These are phyloP conservation scores for Pseudomyrmex flavicornis DNA, from an alignment of 1,140 invertebrate species.

Conservation along the genomic window DNA sequence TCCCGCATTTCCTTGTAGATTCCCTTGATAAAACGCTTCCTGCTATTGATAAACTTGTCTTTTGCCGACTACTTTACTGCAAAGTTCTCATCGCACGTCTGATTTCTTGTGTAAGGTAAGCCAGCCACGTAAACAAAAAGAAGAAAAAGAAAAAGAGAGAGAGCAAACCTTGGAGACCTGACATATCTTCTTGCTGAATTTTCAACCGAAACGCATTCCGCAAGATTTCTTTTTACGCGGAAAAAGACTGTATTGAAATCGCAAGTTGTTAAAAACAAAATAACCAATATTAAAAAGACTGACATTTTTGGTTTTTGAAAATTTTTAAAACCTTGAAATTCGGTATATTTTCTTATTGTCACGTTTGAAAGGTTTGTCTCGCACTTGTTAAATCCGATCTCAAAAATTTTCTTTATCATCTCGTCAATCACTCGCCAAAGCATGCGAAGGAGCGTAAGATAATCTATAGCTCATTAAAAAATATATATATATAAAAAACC, in stretches of 20 bases:
- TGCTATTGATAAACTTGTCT: slow-evolving; percentile 28
- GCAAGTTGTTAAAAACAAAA: neutral
- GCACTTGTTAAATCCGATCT: slow-evolving; percentile 16
- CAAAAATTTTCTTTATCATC: neutral
- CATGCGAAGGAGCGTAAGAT: slow-evolving; percentile 26
- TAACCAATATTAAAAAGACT: neutral
- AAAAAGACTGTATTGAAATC: neutral
- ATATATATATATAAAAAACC: too few relatives aligned
- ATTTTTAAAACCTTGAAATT: too few relatives aligned
- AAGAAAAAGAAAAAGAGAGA: neutral
- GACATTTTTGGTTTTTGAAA: neutral
- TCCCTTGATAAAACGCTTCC: slow-evolving; percentile 3
- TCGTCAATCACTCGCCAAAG: slow-evolving; percentile 43
- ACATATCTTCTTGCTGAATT: neutral
- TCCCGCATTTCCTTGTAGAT: slow-evolving; percentile 26
- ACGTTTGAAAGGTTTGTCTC: slow-evolving; percentile 9
- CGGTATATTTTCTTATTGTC: neutral
- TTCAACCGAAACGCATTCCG: neutral
- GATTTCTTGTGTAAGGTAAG: slow-evolving; percentile 41
- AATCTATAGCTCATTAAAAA: neutral
- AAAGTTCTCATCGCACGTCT: slow-evolving; percentile 18
- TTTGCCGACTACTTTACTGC: slow-evolving; percentile 16
- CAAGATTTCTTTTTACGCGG: too few relatives aligned
- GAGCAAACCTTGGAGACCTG: slow-evolving; percentile 29
- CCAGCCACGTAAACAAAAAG: too few relatives aligned